A percentile compares a stretch with the other conserved stretches of the same genome.
These are phyloP conservation scores for Hipparchia sbordonii DNA, from an alignment of 2,888 invertebrate genomes.

Conservation along the genomic window DNA sequence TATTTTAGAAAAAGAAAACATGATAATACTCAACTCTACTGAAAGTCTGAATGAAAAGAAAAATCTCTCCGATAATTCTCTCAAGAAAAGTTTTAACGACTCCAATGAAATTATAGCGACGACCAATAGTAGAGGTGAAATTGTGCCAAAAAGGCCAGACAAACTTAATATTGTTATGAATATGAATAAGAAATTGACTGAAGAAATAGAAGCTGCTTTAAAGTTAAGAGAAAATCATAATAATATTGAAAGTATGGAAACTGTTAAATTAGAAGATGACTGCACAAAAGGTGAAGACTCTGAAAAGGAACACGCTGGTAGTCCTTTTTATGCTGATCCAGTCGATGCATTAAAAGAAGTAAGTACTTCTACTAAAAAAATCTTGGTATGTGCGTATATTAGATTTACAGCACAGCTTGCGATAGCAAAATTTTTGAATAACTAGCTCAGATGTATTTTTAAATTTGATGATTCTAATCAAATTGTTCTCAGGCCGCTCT, in stretches of 20 bases:
- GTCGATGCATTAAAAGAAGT: slow-evolving; percentile 90
- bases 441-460: background rate
- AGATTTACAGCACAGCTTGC: background rate
- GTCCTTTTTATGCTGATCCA: slow-evolving; percentile 95
- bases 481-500: slow-evolving; percentile 60
- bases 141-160: slow-evolving; percentile 76
- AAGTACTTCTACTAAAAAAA: slow-evolving; percentile 36
- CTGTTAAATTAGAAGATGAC: slow-evolving; percentile 74
- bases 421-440: background rate
- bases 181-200: slow-evolving; percentile 78
- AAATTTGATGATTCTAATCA: background rate
- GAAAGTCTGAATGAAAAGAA: slow-evolving; percentile 74
- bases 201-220: slow-evolving; percentile 75
- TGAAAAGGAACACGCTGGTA: slow-evolving; percentile 87
- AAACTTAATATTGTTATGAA: slow-evolving; percentile 75
- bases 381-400: background rate
- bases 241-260: slow-evolving; percentile 77
- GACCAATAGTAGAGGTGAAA: slow-evolving; percentile 77
- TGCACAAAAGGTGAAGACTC: slow-evolving; percentile 60
- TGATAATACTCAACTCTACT: slow-evolving; percentile 67
- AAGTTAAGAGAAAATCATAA: slow-evolving; percentile 68
- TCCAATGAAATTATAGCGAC: slow-evolving; percentile 76
- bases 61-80: slow-evolving; percentile 64
- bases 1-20: slow-evolving; percentile 74
- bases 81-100: slow-evolving; percentile 69